phyloP scores from a whole-genome alignment of 2,797 vertebrate genomes.

The Poeciliopsis gracilis region DNA sequence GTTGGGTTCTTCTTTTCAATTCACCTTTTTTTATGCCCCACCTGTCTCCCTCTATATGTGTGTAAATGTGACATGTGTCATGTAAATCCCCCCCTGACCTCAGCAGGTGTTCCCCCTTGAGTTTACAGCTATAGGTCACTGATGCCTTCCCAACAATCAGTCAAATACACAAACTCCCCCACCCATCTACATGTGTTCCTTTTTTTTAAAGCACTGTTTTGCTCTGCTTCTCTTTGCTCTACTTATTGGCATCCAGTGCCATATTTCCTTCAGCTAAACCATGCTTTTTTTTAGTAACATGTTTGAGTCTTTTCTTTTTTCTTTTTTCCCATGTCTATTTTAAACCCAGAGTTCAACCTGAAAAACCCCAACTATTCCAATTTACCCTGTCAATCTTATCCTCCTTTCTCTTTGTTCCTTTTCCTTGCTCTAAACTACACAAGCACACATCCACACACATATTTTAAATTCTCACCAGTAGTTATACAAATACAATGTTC shows the following conservation, averaged over 20 bases:
- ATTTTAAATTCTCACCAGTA: slow-evolving; percentile 66
- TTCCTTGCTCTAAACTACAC: slow-evolving; percentile 20
- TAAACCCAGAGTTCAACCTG: slow-evolving; percentile 59
- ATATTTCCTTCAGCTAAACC: slow-evolving; percentile 41
- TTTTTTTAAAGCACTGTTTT: slow-evolving; percentile 30
- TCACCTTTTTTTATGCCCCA: slow-evolving; percentile 10
- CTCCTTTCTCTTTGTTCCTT: slow-evolving; percentile 33
- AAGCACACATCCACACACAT: slow-evolving; percentile 14
- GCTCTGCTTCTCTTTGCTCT: slow-evolving; percentile 34
- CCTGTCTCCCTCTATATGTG: slow-evolving; percentile 14
- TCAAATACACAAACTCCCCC: slow-evolving; percentile 15
- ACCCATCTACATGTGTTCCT: slow-evolving; percentile 31
- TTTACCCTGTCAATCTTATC: slow-evolving; percentile 73
- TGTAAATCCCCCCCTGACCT: slow-evolving; percentile 32
- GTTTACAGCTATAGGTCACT: slow-evolving; percentile 49
- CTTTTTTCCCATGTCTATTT: slow-evolving; percentile 41
- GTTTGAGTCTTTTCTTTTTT: slow-evolving; percentile 49
- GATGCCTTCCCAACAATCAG: slow-evolving; percentile 2
- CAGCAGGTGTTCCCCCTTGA: slow-evolving; percentile 41
- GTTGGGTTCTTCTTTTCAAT: slow-evolving; percentile 14
- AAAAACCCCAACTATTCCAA: slow-evolving; percentile 61
- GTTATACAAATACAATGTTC: slow-evolving; percentile 43
- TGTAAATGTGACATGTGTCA: slow-evolving; percentile 20
- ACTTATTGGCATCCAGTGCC: slow-evolving; percentile 36
- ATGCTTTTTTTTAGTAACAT: slow-evolving; percentile 40